These are phyloP conservation scores for Drosophila koepferae DNA, from an alignment of 2,888 invertebrate genomes.

Conservation along the genomic window DNA sequence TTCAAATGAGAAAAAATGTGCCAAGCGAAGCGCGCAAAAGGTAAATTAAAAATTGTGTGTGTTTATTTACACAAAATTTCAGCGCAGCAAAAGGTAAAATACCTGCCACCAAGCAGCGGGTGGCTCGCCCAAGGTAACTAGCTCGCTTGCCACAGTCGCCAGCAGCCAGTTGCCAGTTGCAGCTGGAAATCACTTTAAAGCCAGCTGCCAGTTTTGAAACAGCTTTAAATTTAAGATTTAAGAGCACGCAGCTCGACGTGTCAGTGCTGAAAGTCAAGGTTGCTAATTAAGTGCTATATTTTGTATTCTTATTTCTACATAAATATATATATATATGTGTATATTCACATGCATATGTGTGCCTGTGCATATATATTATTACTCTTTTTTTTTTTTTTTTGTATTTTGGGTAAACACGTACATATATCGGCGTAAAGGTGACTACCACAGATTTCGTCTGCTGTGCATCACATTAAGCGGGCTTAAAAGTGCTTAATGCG, in stretches of 20 bases:
- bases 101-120: constrained; percentile 39
- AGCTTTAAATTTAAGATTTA: constrained; percentile 39
- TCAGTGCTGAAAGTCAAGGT: constrained; percentile 70
- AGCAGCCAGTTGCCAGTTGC: background rate
- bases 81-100: constrained; percentile 43
- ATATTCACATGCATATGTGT: background rate
- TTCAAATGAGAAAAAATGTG: constrained; percentile 70
- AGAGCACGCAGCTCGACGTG: constrained; percentile 17
- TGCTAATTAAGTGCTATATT: constrained; percentile 72
- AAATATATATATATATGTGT: background rate
- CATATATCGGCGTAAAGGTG: constrained; percentile 38
- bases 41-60: constrained; percentile 79
- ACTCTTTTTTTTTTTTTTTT: background rate
- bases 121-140: constrained; percentile 11
- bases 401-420: constrained; percentile 39
- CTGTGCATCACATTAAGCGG: constrained; percentile 57
- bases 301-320: constrained; percentile 24
- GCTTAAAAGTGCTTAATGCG: constrained; percentile 52
- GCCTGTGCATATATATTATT: background rate
- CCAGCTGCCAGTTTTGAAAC: constrained; percentile 12
- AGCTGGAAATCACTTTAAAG: constrained; percentile 40
- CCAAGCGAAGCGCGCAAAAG: constrained; percentile 61
- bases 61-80: constrained; percentile 74
- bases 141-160: constrained; percentile 11
- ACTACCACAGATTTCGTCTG: constrained; percentile 52